Percentiles rank a stretch among this genome's conserved stretches.
These are phyloP conservation scores for Hydropotes inermis DNA, from an alignment of 2,113 vertebrate genomes.

Conservation along the genomic window DNA sequence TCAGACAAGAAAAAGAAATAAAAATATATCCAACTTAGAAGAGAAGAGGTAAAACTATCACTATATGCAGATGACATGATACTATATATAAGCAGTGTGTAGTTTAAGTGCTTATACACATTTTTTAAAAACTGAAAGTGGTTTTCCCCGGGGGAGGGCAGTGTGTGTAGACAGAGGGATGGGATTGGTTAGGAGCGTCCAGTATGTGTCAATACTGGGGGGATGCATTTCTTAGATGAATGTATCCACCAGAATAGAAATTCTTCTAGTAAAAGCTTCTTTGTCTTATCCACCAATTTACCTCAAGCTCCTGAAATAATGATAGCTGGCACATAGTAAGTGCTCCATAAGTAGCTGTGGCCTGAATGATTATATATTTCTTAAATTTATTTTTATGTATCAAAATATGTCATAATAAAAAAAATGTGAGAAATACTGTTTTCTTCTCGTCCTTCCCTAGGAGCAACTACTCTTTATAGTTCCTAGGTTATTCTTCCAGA, in stretches of 20 bases:
- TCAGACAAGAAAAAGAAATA: neutral
- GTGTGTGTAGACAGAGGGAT: neutral
- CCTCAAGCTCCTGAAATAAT: neutral
- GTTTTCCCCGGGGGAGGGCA: neutral
- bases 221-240: neutral
- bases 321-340: neutral
- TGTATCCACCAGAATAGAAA: neutral
- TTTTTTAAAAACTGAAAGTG: fast-evolving
- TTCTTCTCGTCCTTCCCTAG: neutral
- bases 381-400: neutral
- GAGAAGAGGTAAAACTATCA: neutral
- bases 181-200: neutral
- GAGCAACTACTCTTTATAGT: neutral
- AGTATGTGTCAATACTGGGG: fast-evolving
- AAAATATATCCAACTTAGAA: neutral
- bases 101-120: neutral
- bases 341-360: neutral
- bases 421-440: neutral
- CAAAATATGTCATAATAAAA: neutral
- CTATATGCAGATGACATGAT: neutral
- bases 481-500: too few species aligned
- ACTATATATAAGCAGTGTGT: neutral
- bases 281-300: neutral
- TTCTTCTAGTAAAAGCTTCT: neutral
- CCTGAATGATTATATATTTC: neutral